Base-by-base conservation (phyloP, 2,888 invertebrate species). In the Papilio protenor region DNA sequence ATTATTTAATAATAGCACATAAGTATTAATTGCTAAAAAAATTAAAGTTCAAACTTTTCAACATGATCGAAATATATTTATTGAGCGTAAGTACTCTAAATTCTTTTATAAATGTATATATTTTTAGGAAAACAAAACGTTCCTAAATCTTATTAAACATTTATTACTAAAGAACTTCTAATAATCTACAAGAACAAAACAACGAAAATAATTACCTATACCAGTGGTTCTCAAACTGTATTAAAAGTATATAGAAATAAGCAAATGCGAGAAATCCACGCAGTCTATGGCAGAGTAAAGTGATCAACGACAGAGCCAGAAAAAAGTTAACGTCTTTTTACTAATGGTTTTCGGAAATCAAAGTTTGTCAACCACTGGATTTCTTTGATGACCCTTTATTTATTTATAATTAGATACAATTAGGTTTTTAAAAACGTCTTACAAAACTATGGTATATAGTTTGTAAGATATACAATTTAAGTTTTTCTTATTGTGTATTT, bases 1-100 rank as follows among this genome's bases (percentile, higher is more conserved):
- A 55, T 33, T 14, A 12, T 47, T 70, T 76, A 45, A 70, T 76
- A 57, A 69, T 47, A 76, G 23, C 2, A 45, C 14, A 55, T 21
- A 40, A 40, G 21, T 75, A 47, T 73, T 61, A 10, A 21, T 66
- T 66, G 12, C 12, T n/a, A 40, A n/a, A 66, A n/a, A 66, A 8
- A 3, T 40, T 11, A n/a, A 45, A 66, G 3, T 66, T 16, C 40
- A 40, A 33, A 14, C 11, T 2, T 61, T 5, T 33, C 64, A 64
- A 18, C 14, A 3, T 0, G 12, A 33, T 27, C 18, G 10, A 40
- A 6, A 18, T 64, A 27, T 61, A 18, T 64, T 64, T 64, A 33
- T 64, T 33, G 61, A 8, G 16, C 18, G 14, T 27, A 27, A 33
- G 33, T 3, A 40, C 14, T 45, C 45, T n/a, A 66, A 66, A 45